These are phyloP conservation scores for Monomorium pharaonis DNA, from an alignment of 1,140 invertebrate genomes.

Conservation along the genomic window DNA sequence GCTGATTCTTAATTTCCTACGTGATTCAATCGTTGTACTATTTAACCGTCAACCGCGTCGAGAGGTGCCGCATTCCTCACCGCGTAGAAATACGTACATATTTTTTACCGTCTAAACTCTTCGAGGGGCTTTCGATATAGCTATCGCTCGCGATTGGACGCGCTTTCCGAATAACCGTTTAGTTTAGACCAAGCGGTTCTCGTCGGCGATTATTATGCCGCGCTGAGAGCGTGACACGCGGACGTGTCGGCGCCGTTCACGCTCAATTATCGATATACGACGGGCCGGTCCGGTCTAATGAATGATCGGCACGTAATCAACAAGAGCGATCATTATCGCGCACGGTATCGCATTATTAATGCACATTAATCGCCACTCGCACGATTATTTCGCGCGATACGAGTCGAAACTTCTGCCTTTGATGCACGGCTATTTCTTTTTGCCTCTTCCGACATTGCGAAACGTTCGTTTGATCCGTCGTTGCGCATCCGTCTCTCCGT, in stretches of 20 bases:
- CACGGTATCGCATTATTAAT: constrained; percentile 37
- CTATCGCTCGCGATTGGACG: not conserved
- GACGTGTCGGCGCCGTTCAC: not conserved
- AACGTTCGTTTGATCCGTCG: constrained; percentile 2
- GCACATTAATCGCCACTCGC: not conserved
- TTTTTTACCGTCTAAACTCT: not conserved
- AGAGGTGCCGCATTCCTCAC: not conserved
- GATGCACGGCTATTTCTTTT: not conserved
- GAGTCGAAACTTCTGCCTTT: not conserved
- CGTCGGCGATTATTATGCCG: not conserved
- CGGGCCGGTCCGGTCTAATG: not conserved
- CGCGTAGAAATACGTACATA: too few species aligned
- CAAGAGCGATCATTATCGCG: constrained; percentile 8
- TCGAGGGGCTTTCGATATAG: not conserved
- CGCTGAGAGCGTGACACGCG: not conserved
- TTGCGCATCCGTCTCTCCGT: not conserved
- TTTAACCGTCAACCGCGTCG: not conserved
- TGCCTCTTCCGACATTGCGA: constrained; percentile 22
- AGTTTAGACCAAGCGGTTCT: not conserved
- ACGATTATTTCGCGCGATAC: not conserved
- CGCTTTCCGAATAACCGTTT: constrained; percentile 20
- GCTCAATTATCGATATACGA: constrained; percentile 26
- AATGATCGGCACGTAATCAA: constrained; percentile 21
- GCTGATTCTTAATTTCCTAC: not conserved
- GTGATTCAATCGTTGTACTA: not conserved